A percentile compares a stretch with the other conserved stretches of the same genome.
Evolutionary conservation across 2,797 vertebrate species (phyloP).

Genomic region (Sternotherus odoratus): DNA sequence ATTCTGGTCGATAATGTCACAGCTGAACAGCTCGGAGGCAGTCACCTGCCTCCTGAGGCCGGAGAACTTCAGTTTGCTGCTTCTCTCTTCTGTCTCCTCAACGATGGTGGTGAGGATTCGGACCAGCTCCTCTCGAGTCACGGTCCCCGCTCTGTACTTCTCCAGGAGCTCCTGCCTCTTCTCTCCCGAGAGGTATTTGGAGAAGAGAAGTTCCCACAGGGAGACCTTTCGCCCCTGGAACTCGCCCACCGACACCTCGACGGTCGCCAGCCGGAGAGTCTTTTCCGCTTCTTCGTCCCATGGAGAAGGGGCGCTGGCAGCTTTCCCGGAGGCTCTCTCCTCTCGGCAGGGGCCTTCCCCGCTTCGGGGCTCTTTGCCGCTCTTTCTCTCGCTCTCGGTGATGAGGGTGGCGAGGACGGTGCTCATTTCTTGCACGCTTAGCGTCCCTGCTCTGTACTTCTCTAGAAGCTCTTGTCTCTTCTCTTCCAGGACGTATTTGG

Average conservation of each 20-base stretch:
- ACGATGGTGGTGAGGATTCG: not conserved
- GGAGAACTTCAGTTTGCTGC: conserved; percentile 60
- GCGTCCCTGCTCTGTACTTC: conserved; percentile 47
- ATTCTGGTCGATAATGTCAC: conserved; percentile 65
- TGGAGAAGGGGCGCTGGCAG: no score
- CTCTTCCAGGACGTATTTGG: conserved; percentile 34
- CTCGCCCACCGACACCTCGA: no score
- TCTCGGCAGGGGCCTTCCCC: no score
- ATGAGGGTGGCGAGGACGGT: not conserved
- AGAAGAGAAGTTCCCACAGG: conserved; percentile 88
- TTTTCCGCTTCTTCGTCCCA: no score
- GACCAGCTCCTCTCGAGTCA: conserved; percentile 39
- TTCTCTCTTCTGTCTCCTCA: conserved; percentile 31
- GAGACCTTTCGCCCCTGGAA: conserved; percentile 66
- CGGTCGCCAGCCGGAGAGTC: no score
- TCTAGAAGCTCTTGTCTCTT: conserved; percentile 63
- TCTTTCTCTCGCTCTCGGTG: not conserved
- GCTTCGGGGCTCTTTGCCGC: no score
- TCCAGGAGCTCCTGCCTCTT: conserved; percentile 82
- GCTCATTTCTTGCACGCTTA: conserved; percentile 51
- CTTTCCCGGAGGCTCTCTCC: no score
- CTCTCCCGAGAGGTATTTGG: conserved; percentile 81
- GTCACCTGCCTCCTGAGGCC: conserved; percentile 75
- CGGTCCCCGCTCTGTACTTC: not conserved
- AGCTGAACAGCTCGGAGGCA: conserved; percentile 58